These are phyloP conservation scores for Leucopsar rothschildi DNA, from an alignment of 2,113 vertebrate species.

Conservation along the genomic window DNA sequence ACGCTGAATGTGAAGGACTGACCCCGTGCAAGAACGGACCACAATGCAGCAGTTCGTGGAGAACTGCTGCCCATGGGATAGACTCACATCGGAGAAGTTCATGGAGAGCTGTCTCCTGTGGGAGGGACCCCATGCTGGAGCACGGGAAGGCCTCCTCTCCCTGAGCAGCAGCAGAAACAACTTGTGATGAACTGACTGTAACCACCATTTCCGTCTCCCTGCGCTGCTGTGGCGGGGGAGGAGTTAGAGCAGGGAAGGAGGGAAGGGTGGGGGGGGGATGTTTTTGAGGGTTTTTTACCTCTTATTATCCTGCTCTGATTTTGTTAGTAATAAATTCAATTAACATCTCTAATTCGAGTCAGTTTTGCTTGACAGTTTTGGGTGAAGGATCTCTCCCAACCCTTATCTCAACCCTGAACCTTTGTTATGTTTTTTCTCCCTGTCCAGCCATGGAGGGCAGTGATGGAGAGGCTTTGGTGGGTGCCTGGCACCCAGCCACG, in stretches of 20 bases:
- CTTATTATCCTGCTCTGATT: background rate
- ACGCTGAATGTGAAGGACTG: background rate
- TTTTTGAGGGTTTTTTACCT: background rate
- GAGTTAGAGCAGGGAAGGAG: background rate
- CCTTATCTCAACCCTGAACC: background rate
- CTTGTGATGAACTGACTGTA: background rate
- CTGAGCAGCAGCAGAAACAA: background rate
- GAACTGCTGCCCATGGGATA: background rate
- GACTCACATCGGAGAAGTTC: background rate
- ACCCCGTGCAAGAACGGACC: background rate
- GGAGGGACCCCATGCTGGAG: background rate
- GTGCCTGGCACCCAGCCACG: background rate
- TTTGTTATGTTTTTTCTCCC: background rate
- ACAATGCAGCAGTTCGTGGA: fast-evolving
- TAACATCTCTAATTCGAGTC: background rate
- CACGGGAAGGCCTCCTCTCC: background rate
- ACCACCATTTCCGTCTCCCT: background rate
- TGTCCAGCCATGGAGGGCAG: background rate
- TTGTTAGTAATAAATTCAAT: background rate
- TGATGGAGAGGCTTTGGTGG: background rate
- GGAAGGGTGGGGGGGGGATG: background rate
- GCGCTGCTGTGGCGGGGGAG: background rate
- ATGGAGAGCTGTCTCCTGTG: background rate
- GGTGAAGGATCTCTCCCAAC: background rate
- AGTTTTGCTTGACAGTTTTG: background rate